Percentiles rank a stretch among this genome's conserved stretches.
phyloP scores from a whole-genome alignment of 2,113 vertebrate species.

The Elephantulus edwardii region DNA sequence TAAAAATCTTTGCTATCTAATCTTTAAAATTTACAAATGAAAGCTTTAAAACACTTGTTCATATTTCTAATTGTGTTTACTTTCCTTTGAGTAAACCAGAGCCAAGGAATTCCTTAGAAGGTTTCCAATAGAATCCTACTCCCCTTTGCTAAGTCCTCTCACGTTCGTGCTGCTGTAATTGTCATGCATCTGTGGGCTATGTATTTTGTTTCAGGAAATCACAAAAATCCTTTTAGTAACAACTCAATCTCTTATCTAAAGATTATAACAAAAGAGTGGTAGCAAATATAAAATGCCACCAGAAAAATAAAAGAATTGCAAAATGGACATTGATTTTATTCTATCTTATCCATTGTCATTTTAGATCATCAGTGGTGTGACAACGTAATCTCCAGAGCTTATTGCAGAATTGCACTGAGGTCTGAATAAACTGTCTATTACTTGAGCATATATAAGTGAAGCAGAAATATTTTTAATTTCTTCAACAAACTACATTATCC shows the following conservation, averaged over 20 bases:
- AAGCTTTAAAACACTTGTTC: background rate
- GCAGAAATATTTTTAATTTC: conserved; percentile 2
- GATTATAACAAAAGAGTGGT: conserved; percentile 14
- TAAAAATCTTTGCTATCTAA: background rate
- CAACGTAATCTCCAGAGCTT: background rate
- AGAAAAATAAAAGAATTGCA: conserved; percentile 25
- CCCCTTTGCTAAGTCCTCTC: background rate
- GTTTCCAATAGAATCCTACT: background rate
- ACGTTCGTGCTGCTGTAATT: background rate
- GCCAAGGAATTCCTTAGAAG: background rate
- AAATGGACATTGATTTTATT: background rate
- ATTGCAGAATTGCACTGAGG: background rate
- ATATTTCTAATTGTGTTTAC: conserved; percentile 24
- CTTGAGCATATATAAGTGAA: background rate
- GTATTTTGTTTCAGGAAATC: conserved; percentile 23
- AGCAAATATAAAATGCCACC: background rate
- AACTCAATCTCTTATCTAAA: conserved; percentile 12
- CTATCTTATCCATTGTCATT: background rate
- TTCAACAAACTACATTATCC: background rate
- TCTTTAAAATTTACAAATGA: background rate
- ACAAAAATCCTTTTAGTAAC: conserved; percentile 31
- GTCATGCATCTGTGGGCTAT: background rate
- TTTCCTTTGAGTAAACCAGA: background rate
- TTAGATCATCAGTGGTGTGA: background rate
- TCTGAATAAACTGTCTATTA: background rate